Base-by-base conservation (phyloP, 1,140 invertebrate species). In the Dendroctonus ponderosae region DNA sequence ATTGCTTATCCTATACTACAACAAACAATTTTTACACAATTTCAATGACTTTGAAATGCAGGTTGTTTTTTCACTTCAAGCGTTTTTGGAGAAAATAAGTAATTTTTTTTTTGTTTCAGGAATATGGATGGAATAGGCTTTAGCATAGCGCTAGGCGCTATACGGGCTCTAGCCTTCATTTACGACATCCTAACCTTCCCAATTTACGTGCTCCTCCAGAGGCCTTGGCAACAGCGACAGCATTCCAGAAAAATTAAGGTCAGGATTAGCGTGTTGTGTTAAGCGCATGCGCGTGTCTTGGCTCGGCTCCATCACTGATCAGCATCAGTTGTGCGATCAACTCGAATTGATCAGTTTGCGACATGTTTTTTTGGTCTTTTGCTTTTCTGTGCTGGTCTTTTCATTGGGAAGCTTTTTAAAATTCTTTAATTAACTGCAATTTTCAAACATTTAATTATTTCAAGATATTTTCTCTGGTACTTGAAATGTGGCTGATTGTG, bases 141-240 rank as follows among this genome's bases (percentile, higher is more conserved):
- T 71, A 86, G 85, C 70, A 82, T 87, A 70, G 87, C 88, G 67
- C 83, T 92, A 71, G 83, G 84, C 48, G 87, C 90, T 59, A 86
- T 93, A 69, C 90, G 88, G 77, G 87, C 87, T 15, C 79, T 93
- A 56, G 86, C 89, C 62, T 89, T 92, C 74, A 82, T 96, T 60
- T 96, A 91, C 81, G 94, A 97, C 79, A 83, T 96, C 68, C 80
- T 97, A 71, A 95, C 93, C 52, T 92, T 93, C 79, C 92, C 94
- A 44, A 83, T 96, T 0, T 96, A 96, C 80, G 85, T 94, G 70
- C 80, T 96, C 40, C 80, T 94, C 57, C 93, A 96, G 78, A 83
- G 88, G 71, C 95, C 95, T 60, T 96, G 94, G 91, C 87, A 89
- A 76, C 88, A 88, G 72, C 84, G 89, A 59, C 85, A 86, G 61